Base-by-base conservation (phyloP, 1,140 invertebrate species). In the Lepidurus couesii region DNA sequence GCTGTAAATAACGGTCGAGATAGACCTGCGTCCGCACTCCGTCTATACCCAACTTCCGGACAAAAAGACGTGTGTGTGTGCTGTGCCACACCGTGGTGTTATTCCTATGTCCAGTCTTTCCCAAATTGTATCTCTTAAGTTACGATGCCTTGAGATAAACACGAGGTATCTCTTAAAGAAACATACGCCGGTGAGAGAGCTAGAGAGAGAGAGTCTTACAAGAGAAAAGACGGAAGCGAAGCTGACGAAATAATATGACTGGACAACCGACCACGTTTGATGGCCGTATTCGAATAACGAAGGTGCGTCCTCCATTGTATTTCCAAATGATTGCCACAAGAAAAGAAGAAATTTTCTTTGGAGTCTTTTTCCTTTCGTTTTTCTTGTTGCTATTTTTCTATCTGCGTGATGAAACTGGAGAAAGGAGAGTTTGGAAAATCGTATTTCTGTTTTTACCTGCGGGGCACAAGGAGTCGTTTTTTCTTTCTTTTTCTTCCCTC, bases 111-210 rank as follows among this genome's bases (percentile, higher is more conserved):
- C 53, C 53, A 65, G 53, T 65, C n/a, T 65, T 7, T 21, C 53
- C n/a, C 21, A 65, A 65, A 65, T 65, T 65, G 53, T 65, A 65
- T 65, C 53, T 65, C 53, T 65, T 65, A 65, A 65, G 53, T 65
- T 65, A n/a, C 53, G 16, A 1, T 65, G 21, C 53, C 53, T 7
- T 65, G 53, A 21, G 53, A 65, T 65, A 65, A 21, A 65, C 53
- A 65, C 53, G n/a, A 16, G 16, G 7, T 21, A 65, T 65, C 53
- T 65, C 53, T 65, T 65, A 65, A 65, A 65, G 53, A 65, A 65
- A 65, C 53, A 65, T 65, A 65, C 53, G 21, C 8, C 53, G 16
- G 8, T 65, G 16, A n/a, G n/a, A 16, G 21, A 7, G 21, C 16
- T 5, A 65, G 53, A 21, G 9, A 65, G 21, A 26, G 26, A 34